Conservation (phyloP, 2,797 vertebrate species). For the Poecilia wingei region DNA sequence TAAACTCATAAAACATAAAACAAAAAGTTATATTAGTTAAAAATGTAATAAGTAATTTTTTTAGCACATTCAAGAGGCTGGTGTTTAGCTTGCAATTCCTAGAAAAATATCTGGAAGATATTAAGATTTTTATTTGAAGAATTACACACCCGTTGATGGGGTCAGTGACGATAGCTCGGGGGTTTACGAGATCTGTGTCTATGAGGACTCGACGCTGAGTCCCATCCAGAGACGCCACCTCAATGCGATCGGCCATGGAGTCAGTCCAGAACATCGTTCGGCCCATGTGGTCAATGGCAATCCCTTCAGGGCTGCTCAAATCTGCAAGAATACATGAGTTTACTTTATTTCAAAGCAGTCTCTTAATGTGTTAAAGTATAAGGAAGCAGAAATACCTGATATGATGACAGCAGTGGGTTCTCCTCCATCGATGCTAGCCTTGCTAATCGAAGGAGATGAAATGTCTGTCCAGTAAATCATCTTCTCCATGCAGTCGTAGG, state of each 20-base stretch:
- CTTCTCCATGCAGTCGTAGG: constrained; percentile 91
- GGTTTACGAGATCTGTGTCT: constrained; percentile 88
- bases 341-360: not conserved
- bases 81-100: not conserved
- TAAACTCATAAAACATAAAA: no score
- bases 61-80: not conserved
- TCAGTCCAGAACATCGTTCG: constrained; percentile 95
- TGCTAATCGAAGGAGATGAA: constrained; percentile 89
- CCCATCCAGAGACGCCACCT: constrained; percentile 90
- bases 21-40: not conserved
- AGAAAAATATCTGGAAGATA: not conserved
- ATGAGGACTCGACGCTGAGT: constrained; percentile 88
- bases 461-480: constrained; percentile 97
- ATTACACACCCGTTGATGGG: constrained; percentile 84
- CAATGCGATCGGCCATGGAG: constrained; percentile 88
- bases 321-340: constrained; percentile 69
- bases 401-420: constrained; percentile 84
- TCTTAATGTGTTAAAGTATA: not conserved
- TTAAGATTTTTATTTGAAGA: not conserved
- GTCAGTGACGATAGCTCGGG: constrained; percentile 88
- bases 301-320: constrained; percentile 90
- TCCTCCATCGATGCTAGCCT: constrained; percentile 86
- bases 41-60: not conserved
- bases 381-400: constrained; percentile 76
- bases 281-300: constrained; percentile 89